Base-by-base conservation (phyloP, 2,113 vertebrate species). In the Chaetops frenatus region DNA sequence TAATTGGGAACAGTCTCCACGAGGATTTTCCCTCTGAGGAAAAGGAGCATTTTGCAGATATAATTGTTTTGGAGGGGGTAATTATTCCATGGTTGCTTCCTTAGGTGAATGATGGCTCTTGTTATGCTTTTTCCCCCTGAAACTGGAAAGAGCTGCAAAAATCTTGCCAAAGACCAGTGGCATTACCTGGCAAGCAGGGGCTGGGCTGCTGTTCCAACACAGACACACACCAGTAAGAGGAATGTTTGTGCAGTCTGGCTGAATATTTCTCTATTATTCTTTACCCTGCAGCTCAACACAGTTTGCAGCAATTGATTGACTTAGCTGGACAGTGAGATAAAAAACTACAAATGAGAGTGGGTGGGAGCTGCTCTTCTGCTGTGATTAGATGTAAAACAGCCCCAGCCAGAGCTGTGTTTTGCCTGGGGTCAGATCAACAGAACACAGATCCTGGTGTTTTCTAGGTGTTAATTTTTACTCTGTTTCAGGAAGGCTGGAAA, bases 221-320 rank as follows among this genome's bases (percentile, higher is more conserved):
- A 51, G 23, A 70, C 14, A 44, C n/a, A 38, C 47, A 86, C 56
- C 81, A 70, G 82, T 31, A 56, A 56, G 38, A 83, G 84, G 48
- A 86, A 74, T 65, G 90, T 88, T 57, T 86, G 16, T 69, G 54
- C 36, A 36, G 73, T 82, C 80, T 84, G 66, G 45, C 69, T 93
- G 69, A 61, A 42, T 74, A 78, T 89, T 90, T 83, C 66, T 89
- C 54, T 82, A 21, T 88, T 93, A 82, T 94, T 89, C 69, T 79
- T 42, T 73, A 47, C 89, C 91, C 96, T 92, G 76, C 66, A 96
- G 96, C 96, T 96, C 74, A 95, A 67, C 88, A 92, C 88, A 86
- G 88, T 96, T 93, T 92, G 94, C 44, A 92, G 83, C 66, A 80
- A 91, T 87, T 96, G 95, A 95, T 92, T 93, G 86, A 76, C 94